Conservation (phyloP, 2,888 invertebrate species). For the Caenorhabditis sp. region DNA sequence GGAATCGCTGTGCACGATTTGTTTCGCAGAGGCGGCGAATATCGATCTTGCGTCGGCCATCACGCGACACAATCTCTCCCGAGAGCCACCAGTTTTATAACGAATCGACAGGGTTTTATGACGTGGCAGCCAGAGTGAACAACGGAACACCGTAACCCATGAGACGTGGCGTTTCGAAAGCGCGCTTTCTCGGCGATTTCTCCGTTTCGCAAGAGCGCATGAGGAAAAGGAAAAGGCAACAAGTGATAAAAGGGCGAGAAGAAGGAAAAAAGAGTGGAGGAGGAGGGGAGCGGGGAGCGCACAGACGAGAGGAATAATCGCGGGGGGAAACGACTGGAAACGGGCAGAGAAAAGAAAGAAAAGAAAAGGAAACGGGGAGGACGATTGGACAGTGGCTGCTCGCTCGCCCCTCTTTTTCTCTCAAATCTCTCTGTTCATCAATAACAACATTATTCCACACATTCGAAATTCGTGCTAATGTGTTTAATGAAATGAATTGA, state of each 20-base stretch:
- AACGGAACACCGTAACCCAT: too few species aligned
- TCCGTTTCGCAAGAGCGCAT: not conserved
- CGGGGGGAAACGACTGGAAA: conserved; percentile 1
- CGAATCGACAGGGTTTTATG: too few species aligned
- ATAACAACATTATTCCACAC: not conserved
- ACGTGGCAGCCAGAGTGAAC: too few species aligned
- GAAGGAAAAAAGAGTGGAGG: not conserved
- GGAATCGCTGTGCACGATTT: too few species aligned
- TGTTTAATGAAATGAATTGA: too few species aligned
- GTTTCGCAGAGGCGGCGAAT: too few species aligned
- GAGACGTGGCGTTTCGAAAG: too few species aligned
- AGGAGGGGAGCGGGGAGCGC: not conserved
- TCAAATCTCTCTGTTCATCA: not conserved
- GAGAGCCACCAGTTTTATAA: too few species aligned
- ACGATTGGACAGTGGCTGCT: conserved; percentile 35
- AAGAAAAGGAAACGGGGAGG: conserved; percentile 7
- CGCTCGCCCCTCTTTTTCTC: not conserved
- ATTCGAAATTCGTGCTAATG: not conserved
- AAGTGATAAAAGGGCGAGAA: conserved; percentile 11
- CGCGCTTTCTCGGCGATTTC: not conserved
- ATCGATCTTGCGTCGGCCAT: too few species aligned
- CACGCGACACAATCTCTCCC: too few species aligned
- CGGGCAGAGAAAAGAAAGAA: not conserved
- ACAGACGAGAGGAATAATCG: not conserved
- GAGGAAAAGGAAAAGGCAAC: not conserved